Conservation (phyloP, 2,113 vertebrate species). For the Hemibates koningsi region DNA sequence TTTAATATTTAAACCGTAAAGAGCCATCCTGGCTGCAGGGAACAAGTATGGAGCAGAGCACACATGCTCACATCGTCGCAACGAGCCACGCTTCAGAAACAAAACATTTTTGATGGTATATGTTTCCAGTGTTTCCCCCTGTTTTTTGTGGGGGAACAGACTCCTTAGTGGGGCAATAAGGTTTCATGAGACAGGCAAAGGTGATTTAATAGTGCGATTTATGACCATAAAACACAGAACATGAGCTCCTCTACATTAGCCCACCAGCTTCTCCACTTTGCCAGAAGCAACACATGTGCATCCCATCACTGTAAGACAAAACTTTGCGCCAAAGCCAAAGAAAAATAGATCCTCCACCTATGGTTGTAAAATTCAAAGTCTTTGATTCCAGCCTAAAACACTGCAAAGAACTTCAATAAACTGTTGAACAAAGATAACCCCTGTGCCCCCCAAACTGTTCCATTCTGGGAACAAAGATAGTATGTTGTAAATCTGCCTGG, state of each 20-base stretch:
- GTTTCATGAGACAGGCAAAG: constrained; percentile 37
- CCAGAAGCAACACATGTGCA: constrained; percentile 29
- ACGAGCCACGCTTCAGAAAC: neutral
- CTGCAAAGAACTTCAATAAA: neutral
- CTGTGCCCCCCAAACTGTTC: neutral
- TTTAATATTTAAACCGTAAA: constrained; percentile 28
- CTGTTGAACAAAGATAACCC: constrained; percentile 20
- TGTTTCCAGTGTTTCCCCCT: neutral
- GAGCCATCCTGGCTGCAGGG: constrained; percentile 7
- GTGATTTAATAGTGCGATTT: constrained; percentile 49
- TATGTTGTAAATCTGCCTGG: constrained; percentile 46
- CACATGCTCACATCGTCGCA: neutral
- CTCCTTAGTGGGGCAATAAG: constrained; percentile 10
- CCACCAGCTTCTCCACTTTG: neutral
- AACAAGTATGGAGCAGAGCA: neutral
- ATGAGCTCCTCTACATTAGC: neutral
- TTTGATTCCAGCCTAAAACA: constrained; percentile 28
- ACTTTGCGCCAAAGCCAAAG: neutral
- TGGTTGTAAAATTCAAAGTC: constrained; percentile 17
- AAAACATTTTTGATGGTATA: neutral
- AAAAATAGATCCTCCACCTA: neutral
- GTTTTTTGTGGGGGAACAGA: neutral
- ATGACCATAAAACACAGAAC: constrained; percentile 27
- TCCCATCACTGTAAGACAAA: constrained; percentile 23
- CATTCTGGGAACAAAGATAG: constrained; percentile 37